phyloP scores from a whole-genome alignment of 1,140 invertebrate species.

The Trachymyrmex cornetzi region DNA sequence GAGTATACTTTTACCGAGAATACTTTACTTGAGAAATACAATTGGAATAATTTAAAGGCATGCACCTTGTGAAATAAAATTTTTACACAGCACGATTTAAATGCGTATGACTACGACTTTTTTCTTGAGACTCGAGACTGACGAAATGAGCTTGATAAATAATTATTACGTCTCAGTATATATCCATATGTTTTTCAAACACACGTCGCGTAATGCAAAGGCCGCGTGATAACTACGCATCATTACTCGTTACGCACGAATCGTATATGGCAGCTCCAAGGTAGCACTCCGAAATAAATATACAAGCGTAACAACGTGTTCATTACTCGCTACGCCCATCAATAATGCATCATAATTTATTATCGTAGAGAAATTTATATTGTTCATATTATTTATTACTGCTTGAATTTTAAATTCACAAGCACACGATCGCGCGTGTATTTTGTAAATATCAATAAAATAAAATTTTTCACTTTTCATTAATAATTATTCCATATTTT shows the following conservation, averaged over 20 bases:
- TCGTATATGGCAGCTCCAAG: conserved; percentile 32
- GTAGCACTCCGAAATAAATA: neutral
- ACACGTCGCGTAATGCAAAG: conserved; percentile 18
- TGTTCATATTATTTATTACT: neutral
- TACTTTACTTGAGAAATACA: neutral
- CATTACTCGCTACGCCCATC: neutral
- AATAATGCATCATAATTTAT: conserved; percentile 14
- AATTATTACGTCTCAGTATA: neutral
- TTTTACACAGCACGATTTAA: neutral
- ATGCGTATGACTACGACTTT: too few species aligned
- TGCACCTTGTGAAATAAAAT: neutral
- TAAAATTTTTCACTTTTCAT: neutral
- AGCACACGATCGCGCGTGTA: too few species aligned
- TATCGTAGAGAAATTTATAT: neutral
- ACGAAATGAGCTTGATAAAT: conserved; percentile 20
- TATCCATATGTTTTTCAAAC: conserved; percentile 34
- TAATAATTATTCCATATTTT: neutral
- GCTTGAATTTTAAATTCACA: neutral
- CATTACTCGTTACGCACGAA: conserved; percentile 22
- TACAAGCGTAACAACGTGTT: neutral
- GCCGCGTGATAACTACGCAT: conserved; percentile 46
- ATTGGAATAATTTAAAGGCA: conserved; percentile 11
- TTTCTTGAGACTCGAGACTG: neutral
- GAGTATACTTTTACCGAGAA: neutral
- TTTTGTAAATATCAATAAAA: neutral